These are phyloP conservation scores for Ichneumoninae sp. DNA, from an alignment of 2,888 invertebrate species.

Conservation along the genomic window DNA sequence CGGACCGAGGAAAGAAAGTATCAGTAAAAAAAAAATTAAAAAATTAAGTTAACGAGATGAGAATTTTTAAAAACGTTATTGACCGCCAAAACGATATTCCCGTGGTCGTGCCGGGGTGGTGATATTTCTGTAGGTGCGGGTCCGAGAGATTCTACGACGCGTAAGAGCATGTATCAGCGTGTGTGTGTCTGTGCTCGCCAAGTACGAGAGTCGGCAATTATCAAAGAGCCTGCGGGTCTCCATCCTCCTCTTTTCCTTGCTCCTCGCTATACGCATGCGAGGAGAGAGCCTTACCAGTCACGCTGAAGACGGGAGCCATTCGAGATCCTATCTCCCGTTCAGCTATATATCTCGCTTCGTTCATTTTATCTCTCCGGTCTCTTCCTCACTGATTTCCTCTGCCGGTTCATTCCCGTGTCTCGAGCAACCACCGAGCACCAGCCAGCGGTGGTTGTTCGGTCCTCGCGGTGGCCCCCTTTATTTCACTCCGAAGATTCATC, in stretches of 20 bases:
- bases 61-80: constrained; percentile 60
- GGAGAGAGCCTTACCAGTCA: constrained; percentile 78
- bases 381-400: constrained; percentile 48
- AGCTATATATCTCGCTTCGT: constrained; percentile 65
- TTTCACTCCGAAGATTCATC: constrained; percentile 74
- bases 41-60: not conserved
- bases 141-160: not conserved
- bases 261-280: constrained; percentile 13
- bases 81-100: constrained; percentile 74
- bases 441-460: not conserved
- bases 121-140: constrained; percentile 27
- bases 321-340: constrained; percentile 79
- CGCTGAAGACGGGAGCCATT: constrained; percentile 83
- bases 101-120: constrained; percentile 1
- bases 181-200: constrained; percentile 35
- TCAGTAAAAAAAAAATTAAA: constrained; percentile 5
- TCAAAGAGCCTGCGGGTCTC: constrained; percentile 75
- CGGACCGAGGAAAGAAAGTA: not conserved
- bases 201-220: constrained; percentile 76
- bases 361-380: constrained; percentile 48
- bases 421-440: constrained; percentile 30
- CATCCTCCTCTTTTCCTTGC: not conserved
- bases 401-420: constrained; percentile 42
- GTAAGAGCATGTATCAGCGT: constrained; percentile 14
- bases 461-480: constrained; percentile 68